Evolutionary conservation across 1,140 invertebrate genomes (phyloP), one percentile per base, ranked within the genome.

Genomic region (Asbolus verrucosus): DNA sequence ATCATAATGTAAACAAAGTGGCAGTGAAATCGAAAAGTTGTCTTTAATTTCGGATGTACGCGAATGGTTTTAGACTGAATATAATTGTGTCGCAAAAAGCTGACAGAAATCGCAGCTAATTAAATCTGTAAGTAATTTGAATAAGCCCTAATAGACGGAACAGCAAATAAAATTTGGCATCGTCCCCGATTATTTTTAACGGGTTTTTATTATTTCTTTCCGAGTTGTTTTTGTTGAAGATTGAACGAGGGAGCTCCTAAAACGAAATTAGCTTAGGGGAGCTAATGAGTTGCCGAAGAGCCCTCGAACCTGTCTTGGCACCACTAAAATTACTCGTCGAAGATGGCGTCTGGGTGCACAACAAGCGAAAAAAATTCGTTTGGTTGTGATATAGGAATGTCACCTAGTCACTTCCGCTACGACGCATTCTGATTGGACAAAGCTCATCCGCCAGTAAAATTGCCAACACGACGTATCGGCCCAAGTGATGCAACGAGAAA

Each of bases 381-480:
- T 62, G 30, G 8, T 62, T 21, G 30, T 62, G 59, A 62, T 62
- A 60, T 46, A 54, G 59, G 59, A 38, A 62, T 62, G 59, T 62
- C 59, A 62, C 30, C 59, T 62, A 62, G 59, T 62, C 36, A 18
- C 31, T 62, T 62, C 36, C 59, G n/a, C 6, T 39, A 38, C 36
- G 59, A 62, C 30, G 59, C 30, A 36, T 62, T 14, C 59, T 62
- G 59, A 62, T 62, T 62, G 59, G 36, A 62, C 59, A 62, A 62
- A 62, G 36, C 59, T 62, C 59, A 62, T 62, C n/a, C 59, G 59
- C 59, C 59, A 62, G 59, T 62, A 62, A 62, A 62, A 62, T 62
- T 62, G 59, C 59, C 30, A 62, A 62, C 59, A 62, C 59, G 59
- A 62, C 36, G 36, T 36, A 62, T 38, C 36, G 36, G 59, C 36